Percentiles rank a stretch among this genome's conserved stretches.
Conservation (phyloP, 2,888 invertebrate genomes). For the Griposia aprilina region DNA sequence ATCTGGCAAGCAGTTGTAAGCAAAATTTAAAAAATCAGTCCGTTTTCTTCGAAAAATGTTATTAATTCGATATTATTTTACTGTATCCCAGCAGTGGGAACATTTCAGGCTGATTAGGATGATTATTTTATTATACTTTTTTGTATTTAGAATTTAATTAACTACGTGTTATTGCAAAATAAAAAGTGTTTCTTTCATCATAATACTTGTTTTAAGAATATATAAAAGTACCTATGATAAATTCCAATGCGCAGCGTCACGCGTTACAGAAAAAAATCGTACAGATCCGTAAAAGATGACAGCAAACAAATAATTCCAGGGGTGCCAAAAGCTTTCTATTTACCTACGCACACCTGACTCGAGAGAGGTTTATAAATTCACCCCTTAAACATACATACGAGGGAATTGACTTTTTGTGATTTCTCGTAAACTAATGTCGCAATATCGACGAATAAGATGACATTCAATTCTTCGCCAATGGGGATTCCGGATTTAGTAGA, state of each 20-base stretch:
- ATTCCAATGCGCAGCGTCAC: background rate
- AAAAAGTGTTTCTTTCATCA: background rate
- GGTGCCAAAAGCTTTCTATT: constrained; percentile 51
- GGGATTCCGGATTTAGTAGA: background rate
- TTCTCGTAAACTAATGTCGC: constrained; percentile 37
- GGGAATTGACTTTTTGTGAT: constrained; percentile 54
- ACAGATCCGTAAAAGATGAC: constrained; percentile 43
- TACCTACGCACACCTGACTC: constrained; percentile 59
- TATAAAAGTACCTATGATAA: background rate
- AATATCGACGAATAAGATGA: constrained; percentile 32
- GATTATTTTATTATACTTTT: too few relatives aligned
- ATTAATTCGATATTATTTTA: background rate
- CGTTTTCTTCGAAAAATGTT: background rate
- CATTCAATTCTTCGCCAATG: constrained; percentile 37
- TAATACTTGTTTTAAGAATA: background rate
- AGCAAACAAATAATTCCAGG: constrained; percentile 55
- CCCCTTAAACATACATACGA: constrained; percentile 57
- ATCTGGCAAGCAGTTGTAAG: background rate
- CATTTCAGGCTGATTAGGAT: too few relatives aligned
- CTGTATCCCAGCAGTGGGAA: too few relatives aligned
- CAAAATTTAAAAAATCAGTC: background rate
- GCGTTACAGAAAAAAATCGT: background rate
- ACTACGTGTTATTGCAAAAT: background rate
- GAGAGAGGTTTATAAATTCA: constrained; percentile 56
- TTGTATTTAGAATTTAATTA: background rate